A percentile compares a stretch with the other conserved stretches of the same genome.
Conservation (phyloP, 2,113 vertebrate species). For the Oncorhynchus masou region DNA sequence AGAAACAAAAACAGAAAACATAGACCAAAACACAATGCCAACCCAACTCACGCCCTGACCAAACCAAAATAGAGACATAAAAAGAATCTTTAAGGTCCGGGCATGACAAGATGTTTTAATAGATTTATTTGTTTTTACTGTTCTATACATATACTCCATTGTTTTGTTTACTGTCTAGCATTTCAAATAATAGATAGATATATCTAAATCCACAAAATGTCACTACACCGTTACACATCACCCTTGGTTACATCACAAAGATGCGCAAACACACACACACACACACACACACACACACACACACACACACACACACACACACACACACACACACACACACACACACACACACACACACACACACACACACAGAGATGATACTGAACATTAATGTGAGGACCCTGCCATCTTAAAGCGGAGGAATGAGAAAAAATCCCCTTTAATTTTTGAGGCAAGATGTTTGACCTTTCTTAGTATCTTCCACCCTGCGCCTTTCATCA, state of each 20-base stretch:
- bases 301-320: not conserved
- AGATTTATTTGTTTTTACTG: too few species aligned
- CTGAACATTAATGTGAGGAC: not conserved
- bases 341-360: not conserved
- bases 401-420: not conserved
- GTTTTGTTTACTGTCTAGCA: too few species aligned
- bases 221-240: too few species aligned
- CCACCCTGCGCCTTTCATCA: conserved; percentile 54
- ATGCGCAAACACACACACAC: not conserved
- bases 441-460: conserved; percentile 55
- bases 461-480: conserved; percentile 49
- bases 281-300: not conserved
- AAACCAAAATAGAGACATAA: too few species aligned
- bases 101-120: too few species aligned
- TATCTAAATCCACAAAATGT: too few species aligned
- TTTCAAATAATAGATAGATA: too few species aligned
- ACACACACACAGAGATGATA: not conserved
- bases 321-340: not conserved
- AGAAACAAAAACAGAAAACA: too few species aligned
- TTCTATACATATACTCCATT: too few species aligned
- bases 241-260: not conserved
- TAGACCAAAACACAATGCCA: too few species aligned
- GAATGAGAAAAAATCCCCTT: conserved; percentile 52
- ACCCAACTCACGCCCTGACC: too few species aligned
- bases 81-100: too few species aligned